Evolutionary conservation across 2,888 invertebrate genomes (phyloP), one percentile per base, ranked within the genome.

Genomic region (Arctia plantaginis): DNA sequence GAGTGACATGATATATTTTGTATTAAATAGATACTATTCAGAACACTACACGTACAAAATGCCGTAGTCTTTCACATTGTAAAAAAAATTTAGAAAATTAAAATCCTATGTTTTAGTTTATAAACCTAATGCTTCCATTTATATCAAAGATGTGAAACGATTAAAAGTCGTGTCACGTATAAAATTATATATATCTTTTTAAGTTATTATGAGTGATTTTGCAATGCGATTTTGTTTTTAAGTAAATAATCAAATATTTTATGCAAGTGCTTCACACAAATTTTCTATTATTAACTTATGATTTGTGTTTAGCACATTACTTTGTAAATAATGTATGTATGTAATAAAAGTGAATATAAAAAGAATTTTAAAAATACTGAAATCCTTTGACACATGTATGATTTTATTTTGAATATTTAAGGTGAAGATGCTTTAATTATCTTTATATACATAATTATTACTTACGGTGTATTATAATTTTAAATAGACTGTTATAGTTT

Each of bases 401-500:
- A 94, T 94, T 94, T 94, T 94, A 94, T 94, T 93, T 94, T 92
- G 94, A 95, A 88, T 93, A 86, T 55, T 55, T 95, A 94, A 95
- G 95, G 95, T 95, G 94, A 92, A 94, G 94, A 95, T 94, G 95
- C 95, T 95, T 95, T 95, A 95, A 95, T 95, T 95, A 95, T 95
- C 94, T 93, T 86, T 93, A 93, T 93, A 94, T 91, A 89, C 84
- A 91, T 93, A 91, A 90, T 93, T 92, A 92, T 93, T 93, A 92
- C 90, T 92, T 93, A 93, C 92, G 92, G 91, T 93, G 94, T 95
- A 95, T 93, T 94, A 94, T 95, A 94, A 94, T 95, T 95, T 93
- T 93, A 92, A 93, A 95, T 94, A 95, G 95, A 95, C 95, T 95
- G 95, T 95, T 95, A 95, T 95, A 95, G 93, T 92, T 94, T 95